phyloP scores from a whole-genome alignment of 2,797 vertebrate species.

The Prunella strophiata region DNA sequence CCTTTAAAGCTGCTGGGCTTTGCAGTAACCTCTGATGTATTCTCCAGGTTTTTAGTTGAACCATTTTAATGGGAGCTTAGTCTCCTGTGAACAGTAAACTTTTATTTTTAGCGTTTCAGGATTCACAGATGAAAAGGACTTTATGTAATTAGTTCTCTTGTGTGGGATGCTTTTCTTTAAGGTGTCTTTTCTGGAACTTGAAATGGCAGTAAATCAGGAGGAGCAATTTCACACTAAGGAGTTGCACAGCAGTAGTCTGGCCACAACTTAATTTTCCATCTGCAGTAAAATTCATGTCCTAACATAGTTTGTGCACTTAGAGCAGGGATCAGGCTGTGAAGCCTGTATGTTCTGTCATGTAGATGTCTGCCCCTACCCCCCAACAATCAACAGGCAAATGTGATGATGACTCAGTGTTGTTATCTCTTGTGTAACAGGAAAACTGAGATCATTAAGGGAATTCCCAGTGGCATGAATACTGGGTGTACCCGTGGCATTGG shows the following conservation, averaged over 20 bases:
- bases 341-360: neutral
- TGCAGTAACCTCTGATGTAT: slow-evolving; percentile 9
- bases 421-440: slow-evolving; percentile 1
- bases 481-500: neutral
- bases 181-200: slow-evolving; percentile 4
- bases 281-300: neutral
- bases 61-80: neutral
- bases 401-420: neutral
- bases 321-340: neutral
- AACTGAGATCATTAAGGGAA: slow-evolving; percentile 11
- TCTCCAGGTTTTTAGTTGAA: slow-evolving; percentile 41
- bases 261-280: neutral
- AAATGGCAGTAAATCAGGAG: neutral
- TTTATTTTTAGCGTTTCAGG: slow-evolving; percentile 15
- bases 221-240: neutral
- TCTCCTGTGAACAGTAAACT: neutral
- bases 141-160: neutral
- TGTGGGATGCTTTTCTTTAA: neutral
- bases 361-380: neutral
- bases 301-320: neutral
- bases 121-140: slow-evolving; percentile 8
- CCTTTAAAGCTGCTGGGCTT: slow-evolving; percentile 44
- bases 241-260: neutral
- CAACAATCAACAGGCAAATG: neutral
- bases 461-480: slow-evolving; percentile 7